A percentile compares a stretch with the other conserved stretches of the same genome.
Conservation (phyloP, 2,888 invertebrate species). For the Ptilodon capucinus region DNA sequence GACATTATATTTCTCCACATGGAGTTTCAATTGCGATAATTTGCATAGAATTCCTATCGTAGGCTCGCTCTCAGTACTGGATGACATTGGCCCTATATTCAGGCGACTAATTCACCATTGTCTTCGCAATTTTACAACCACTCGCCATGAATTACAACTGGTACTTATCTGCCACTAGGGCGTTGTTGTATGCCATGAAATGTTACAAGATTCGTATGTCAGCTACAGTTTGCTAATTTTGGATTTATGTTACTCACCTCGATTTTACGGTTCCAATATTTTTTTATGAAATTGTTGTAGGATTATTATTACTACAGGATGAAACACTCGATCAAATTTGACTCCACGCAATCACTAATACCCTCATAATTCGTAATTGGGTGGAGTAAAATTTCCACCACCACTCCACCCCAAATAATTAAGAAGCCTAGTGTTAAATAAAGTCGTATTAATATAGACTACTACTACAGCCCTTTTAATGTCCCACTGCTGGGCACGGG, state of each 20-base stretch:
- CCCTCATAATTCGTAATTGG: no score
- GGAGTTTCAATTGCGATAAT: conserved; percentile 20
- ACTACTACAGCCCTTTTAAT: no score
- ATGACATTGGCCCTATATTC: conserved; percentile 48
- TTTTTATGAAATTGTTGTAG: not conserved
- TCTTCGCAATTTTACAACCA: conserved; percentile 46
- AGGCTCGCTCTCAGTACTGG: conserved; percentile 15
- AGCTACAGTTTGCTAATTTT: conserved; percentile 22
- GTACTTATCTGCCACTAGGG: conserved; percentile 47
- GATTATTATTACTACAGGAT: no score
- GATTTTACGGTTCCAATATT: not conserved
- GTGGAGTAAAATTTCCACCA: no score
- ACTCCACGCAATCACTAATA: no score
- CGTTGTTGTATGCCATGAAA: conserved; percentile 40
- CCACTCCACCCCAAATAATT: no score
- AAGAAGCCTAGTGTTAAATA: no score
- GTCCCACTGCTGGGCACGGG: no score
- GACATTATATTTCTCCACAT: conserved; percentile 15
- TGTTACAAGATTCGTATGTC: conserved; percentile 33
- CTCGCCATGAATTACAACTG: conserved; percentile 58
- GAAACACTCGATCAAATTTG: no score
- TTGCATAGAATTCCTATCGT: conserved; percentile 27
- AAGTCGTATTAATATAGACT: no score
- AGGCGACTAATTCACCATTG: conserved; percentile 53
- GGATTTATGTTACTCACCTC: conserved; percentile 10